Evolutionary conservation across 2,797 vertebrate species (phyloP).

Genomic region (Rallus crepitans): DNA sequence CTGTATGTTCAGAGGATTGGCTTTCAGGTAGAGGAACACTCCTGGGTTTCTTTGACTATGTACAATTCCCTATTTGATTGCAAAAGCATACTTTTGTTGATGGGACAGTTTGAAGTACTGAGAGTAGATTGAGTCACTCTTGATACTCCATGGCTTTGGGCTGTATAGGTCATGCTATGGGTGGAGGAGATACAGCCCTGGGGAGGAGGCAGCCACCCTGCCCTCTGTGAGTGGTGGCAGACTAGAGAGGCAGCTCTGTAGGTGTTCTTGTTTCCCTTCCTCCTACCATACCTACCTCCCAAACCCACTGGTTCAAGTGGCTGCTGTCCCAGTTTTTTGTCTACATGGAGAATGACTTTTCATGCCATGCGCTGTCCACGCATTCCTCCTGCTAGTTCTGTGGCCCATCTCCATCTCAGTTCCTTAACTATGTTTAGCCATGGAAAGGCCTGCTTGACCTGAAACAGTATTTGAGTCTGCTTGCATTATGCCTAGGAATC

Average conservation of each 20-base stretch:
- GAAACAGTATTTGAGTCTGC: background rate
- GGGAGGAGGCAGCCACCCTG: background rate
- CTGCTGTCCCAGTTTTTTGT: background rate
- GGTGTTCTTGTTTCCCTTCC: background rate
- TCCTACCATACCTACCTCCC: background rate
- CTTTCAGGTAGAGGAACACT: background rate
- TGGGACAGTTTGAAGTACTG: background rate
- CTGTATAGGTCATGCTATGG: background rate
- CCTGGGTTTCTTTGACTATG: background rate
- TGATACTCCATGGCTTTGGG: background rate
- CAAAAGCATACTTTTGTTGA: background rate
- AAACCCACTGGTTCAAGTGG: background rate
- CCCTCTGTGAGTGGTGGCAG: background rate
- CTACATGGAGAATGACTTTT: background rate
- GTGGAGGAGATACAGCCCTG: background rate
- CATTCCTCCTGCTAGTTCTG: background rate
- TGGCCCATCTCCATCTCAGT: background rate
- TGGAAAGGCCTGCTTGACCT: background rate
- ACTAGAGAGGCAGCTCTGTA: background rate
- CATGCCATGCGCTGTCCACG: background rate
- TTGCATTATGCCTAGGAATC: fast-evolving
- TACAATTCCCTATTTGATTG: background rate
- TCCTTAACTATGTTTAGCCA: background rate
- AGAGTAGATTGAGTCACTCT: background rate
- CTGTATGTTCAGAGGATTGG: background rate